phyloP scores from a whole-genome alignment of 2,888 invertebrate species.

The Cheilosia grossa region DNA sequence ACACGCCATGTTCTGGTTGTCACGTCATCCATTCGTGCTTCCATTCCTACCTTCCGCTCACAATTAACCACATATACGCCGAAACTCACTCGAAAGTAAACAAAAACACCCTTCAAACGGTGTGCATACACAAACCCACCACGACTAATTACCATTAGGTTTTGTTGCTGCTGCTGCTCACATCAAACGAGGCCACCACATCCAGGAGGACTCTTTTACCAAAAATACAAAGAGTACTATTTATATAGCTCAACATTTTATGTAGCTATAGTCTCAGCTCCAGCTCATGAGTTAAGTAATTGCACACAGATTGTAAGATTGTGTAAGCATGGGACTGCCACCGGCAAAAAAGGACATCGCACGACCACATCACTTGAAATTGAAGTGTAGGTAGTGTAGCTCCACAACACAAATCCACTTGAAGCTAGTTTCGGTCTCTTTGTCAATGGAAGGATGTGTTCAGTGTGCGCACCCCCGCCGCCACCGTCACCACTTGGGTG shows the following conservation, averaged over 20 bases:
- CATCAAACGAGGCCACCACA: constrained; percentile 38
- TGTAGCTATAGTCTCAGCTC: neutral
- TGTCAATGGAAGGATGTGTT: constrained; percentile 23
- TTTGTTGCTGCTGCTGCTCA: constrained; percentile 24
- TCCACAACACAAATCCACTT: constrained; percentile 47
- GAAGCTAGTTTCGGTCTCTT: constrained; percentile 35
- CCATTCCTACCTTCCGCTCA: constrained; percentile 10
- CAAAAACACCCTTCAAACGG: constrained; percentile 42
- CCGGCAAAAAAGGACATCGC: constrained; percentile 44
- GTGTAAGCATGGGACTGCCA: constrained; percentile 29
- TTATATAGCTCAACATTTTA: neutral
- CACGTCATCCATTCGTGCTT: constrained; percentile 62
- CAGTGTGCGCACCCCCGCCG: neutral
- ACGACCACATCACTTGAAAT: constrained; percentile 54
- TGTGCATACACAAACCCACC: constrained; percentile 7
- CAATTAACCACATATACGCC: constrained; percentile 46
- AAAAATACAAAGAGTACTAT: constrained; percentile 11
- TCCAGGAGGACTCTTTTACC: constrained; percentile 18
- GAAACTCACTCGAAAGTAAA: constrained; percentile 60
- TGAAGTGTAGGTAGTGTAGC: constrained; percentile 39
- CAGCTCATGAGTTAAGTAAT: constrained; percentile 67
- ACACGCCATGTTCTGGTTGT: constrained; percentile 54
- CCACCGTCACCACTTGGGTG: neutral
- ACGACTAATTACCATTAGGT: constrained; percentile 61
- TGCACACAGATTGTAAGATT: constrained; percentile 63